Base-by-base conservation (phyloP, 92 coral and sea anemone species). In the Montipora capitata region DNA sequence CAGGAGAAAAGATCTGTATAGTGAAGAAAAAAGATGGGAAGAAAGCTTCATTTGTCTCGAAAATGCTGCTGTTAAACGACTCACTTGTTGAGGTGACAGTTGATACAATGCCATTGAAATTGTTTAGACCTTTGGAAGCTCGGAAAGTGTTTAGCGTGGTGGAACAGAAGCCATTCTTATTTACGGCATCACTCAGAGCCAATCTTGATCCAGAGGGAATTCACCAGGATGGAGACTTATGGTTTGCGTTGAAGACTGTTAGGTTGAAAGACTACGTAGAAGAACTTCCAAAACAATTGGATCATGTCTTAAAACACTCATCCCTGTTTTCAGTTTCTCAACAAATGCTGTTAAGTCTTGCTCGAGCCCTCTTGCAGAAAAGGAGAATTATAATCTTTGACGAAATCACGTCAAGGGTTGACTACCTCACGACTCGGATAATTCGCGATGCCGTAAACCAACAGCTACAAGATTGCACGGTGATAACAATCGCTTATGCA, bases 171-270 rank as follows among this genome's bases (percentile, higher is more conserved):
- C 88, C 91, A 10, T 86, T 91, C 42, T 58, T 91, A 12, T 91
- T 91, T 81, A 86, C 86, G 14, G 80, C 86, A 74, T 71, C 68
- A 2, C 74, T 91, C 18, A 44, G 94, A 45, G 43, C 61, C 70
- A 91, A 91, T 41, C 84, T 91, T 58, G 94, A 91, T 41, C 94
- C 94, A 44, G 82, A 77, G 41, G 91, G 78, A 72, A 81, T 44
- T 16, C 74, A 85, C 13, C 82, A 74, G 18, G 94, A 91, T 61
- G 67, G 48, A 17, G 83, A 91, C 43, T 52, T 91, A 58, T 91
- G 94, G 94, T 10, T 75, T 56, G 88, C 87, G 2, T 62, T 91
- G 40, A 91, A 85, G 10, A 43, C 87, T 7, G 94, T 91, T 41
- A 64, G 76, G 70, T 51, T 91, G 72, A 86, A 85, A 82, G 74